Base-by-base conservation (phyloP, 2,797 vertebrate species). In the Sarcoramphus papa region DNA sequence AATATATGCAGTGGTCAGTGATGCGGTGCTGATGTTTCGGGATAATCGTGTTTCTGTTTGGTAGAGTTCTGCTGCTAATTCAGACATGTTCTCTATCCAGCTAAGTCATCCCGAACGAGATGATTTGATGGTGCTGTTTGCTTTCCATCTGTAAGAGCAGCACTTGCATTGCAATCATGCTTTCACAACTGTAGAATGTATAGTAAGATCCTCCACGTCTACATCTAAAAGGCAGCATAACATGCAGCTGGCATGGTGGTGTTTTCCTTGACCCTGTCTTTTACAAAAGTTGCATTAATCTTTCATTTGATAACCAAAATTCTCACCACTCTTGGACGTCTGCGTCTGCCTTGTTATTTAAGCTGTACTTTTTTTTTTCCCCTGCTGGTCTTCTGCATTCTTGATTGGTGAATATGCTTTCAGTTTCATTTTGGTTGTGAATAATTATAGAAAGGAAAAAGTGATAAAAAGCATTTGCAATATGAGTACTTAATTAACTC, bases 371-470 rank as follows among this genome's bases (percentile, higher is more conserved):
- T 51, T 53, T 57, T 59, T 27, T 59, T 73, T 35, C 7, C 6
- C 12, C 17, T 45, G 11, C 35, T 72, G 24, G 13, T 91, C 11
- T 41, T 69, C 87, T 94, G 63, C 41, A 15, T 93, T 96, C 82
- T 75, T 88, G 50, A 35, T 87, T 68, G 67, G 85, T 90, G 78
- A 82, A 63, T 54, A 0, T n/a, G 24, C 86, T 97, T 96, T 97
- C 68, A 35, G 85, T 97, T 97, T 97, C 73, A 0, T 81, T 97
- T 95, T 95, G 67, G 16, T 62, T 67, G 33, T 91, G 64, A 64
- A 31, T 87, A 72, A 69, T 94, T 90, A 45, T 31, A 62, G 62
- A 77, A 92, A 81, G 86, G 70, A 70, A 93, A 65, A 93, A 80
- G 54, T 85, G 64, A 67, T 68, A 28, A 70, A 91, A 95, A 76